Evolutionary conservation across 2,113 vertebrate genomes (phyloP), one percentile per base, ranked within the genome.

Genomic region (Neogale vison): DNA sequence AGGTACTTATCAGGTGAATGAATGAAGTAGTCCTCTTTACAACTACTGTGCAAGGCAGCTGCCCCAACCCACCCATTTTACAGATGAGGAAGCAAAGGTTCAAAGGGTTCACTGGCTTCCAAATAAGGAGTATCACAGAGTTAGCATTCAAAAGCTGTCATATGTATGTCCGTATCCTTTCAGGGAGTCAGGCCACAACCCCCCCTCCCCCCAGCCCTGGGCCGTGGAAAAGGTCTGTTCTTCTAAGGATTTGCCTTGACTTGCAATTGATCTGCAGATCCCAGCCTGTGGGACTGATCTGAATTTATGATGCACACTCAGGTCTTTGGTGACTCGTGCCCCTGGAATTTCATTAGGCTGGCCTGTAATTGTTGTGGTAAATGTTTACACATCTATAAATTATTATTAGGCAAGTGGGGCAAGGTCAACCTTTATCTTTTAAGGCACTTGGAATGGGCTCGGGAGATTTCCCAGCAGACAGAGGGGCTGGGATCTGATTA

Each of bases 331-430:
- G 98, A 97, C 88, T 97, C 39, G 52, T 93, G 97, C 96, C 47
- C 3, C 14, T 71, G 88, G 81, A 97, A 95, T 98, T 98, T 98
- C 83, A 97, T 98, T 98, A 98, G 97, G 82, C 87, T 31, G 31
- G 95, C 93, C 96, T 97, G 88, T 98, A 98, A 98, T 90, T 98
- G 97, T 98, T 97, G 92, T 89, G 96, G 96, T 96, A 97, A 99
- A 98, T 6, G 45, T 98, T 98, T 98, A 97, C 96, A 97, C 95
- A 47, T 97, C 95, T 76, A 97, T 96, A 98, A 98, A 97, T 97
- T 95, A 96, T 97, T 98, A 97, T 98, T 97, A 98, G 92, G n/a
- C 23, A 93, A 97, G 95, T 24, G 93, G 36, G 36, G 72, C 93
- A 98, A 98, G 93, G 98, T 98, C 97, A 97, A 52, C 76, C 39